phyloP scores from a whole-genome alignment of 2,113 vertebrate species.

The Sinocyclocheilus rhinocerous region DNA sequence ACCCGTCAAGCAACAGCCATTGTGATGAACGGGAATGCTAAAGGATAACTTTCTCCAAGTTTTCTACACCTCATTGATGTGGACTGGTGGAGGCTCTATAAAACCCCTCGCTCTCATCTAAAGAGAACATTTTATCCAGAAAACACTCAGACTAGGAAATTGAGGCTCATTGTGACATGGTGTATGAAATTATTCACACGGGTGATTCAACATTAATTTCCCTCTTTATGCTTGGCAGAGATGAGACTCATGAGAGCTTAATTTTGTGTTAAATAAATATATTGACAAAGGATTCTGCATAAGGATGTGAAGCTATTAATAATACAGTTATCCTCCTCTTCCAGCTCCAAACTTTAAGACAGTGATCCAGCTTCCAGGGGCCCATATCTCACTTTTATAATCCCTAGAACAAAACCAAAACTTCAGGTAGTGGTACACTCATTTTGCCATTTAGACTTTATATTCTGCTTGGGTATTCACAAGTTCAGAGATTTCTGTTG shows the following conservation, averaged over 20 bases:
- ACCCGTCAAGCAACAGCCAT: background rate
- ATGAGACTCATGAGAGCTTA: constrained; percentile 42
- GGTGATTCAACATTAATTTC: constrained; percentile 52
- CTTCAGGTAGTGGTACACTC: background rate
- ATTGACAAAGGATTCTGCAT: constrained; percentile 47
- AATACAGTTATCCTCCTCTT: constrained; percentile 34
- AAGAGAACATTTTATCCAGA: constrained; percentile 60
- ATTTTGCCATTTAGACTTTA: constrained; percentile 14
- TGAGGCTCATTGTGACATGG: constrained; percentile 62
- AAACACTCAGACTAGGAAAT: constrained; percentile 63
- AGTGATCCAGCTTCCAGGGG: constrained; percentile 11
- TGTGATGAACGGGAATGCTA: background rate
- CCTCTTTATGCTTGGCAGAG: constrained; percentile 50
- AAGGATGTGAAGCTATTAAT: constrained; percentile 55
- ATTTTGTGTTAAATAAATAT: constrained; percentile 49
- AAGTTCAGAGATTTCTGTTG: constrained; percentile 8
- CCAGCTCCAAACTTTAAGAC: constrained; percentile 17
- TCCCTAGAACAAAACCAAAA: constrained; percentile 19
- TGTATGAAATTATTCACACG: constrained; percentile 48
- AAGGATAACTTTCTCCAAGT: background rate
- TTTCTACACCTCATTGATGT: background rate
- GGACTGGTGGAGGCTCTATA: background rate
- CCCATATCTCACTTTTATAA: constrained; percentile 34
- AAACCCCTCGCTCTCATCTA: constrained; percentile 4
- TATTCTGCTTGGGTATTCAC: constrained; percentile 21